Percentiles rank a stretch among this genome's conserved stretches.
Conservation (phyloP, 2,113 vertebrate species). For the Thinocorus orbignyianus region DNA sequence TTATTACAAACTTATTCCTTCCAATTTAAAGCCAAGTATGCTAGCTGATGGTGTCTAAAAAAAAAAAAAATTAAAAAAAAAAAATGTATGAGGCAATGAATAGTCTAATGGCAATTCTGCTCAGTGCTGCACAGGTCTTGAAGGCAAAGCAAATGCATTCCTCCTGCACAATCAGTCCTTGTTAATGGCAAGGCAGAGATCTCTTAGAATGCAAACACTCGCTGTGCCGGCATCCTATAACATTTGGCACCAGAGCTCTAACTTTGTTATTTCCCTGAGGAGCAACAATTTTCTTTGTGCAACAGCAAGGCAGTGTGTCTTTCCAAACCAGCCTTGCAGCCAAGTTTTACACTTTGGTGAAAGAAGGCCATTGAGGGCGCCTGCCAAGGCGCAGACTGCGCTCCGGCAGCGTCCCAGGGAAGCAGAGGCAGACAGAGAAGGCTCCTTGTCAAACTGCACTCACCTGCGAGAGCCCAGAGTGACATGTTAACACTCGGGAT, state of each 20-base stretch:
- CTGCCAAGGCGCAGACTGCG: neutral
- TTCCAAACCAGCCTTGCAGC: neutral
- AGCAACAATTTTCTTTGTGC: slow-evolving; percentile 28
- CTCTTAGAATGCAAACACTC: slow-evolving; percentile 6
- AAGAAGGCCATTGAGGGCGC: neutral
- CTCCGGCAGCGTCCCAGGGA: neutral
- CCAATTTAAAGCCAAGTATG: neutral
- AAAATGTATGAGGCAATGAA: neutral
- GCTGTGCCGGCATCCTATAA: neutral
- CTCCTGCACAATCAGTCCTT: slow-evolving; percentile 32
- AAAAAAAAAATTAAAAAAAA: neutral
- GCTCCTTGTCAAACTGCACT: neutral
- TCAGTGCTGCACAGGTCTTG: neutral
- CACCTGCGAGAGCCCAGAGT: neutral
- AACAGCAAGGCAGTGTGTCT: slow-evolving; percentile 19
- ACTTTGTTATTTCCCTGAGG: slow-evolving; percentile 17
- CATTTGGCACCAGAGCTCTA: slow-evolving; percentile 2
- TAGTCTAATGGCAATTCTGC: neutral
- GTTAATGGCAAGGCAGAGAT: slow-evolving; percentile 45
- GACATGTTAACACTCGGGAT: neutral
- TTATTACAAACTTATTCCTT: neutral
- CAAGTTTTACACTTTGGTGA: slow-evolving; percentile 30
- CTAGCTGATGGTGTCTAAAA: neutral
- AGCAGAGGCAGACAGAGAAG: neutral
- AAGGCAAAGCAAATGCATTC: neutral